These are phyloP conservation scores for Sander vitreus DNA, from an alignment of 2,113 vertebrate genomes.

Conservation along the genomic window DNA sequence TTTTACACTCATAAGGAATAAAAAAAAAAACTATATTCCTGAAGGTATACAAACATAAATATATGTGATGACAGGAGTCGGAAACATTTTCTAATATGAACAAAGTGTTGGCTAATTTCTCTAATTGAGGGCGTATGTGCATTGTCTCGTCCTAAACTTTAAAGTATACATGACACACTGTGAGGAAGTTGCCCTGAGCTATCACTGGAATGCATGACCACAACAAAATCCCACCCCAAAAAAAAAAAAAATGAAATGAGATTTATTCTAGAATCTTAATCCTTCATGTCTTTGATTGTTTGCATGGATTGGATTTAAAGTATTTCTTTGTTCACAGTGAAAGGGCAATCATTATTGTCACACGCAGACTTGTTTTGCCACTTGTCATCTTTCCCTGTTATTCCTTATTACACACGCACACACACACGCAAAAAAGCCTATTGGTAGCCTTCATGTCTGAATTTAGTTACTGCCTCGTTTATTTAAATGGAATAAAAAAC, in stretches of 20 bases:
- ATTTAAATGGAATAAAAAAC: background rate
- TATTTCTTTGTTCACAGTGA: background rate
- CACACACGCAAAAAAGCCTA: too few species aligned
- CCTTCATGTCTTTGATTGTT: background rate
- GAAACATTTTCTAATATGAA: conserved; percentile 2
- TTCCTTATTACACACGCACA: too few species aligned
- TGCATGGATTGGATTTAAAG: background rate
- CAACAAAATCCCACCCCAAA: too few species aligned
- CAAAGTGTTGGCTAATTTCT: background rate
- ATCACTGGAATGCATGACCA: background rate
- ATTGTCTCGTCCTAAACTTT: background rate
- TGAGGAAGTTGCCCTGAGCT: background rate
- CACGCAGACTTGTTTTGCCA: too few species aligned
- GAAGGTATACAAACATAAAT: background rate
- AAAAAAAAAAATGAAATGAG: background rate
- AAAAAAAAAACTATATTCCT: background rate
- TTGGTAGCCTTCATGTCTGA: background rate
- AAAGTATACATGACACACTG: background rate
- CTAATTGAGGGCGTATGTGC: background rate
- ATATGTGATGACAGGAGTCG: background rate
- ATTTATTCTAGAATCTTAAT: background rate
- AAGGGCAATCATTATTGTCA: background rate
- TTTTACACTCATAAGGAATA: background rate
- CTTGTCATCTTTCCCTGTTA: too few species aligned
- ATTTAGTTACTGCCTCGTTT: background rate